These are phyloP conservation scores for Mastacembelus armatus DNA, from an alignment of 2,797 vertebrate genomes.

Conservation along the genomic window DNA sequence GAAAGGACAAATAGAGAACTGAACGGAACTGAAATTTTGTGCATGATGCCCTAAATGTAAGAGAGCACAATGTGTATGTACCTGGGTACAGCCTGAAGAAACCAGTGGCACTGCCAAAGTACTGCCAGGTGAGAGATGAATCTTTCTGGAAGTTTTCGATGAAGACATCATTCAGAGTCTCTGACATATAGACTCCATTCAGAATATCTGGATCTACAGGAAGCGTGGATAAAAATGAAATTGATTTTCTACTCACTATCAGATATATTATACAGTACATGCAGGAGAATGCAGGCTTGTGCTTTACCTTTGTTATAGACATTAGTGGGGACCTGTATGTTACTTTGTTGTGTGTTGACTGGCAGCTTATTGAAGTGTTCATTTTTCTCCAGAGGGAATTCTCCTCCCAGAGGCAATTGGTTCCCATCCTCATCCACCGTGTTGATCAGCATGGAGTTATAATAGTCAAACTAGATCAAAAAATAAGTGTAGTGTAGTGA, in stretches of 20 bases:
- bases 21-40: background rate
- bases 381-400: constrained; percentile 91
- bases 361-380: constrained; percentile 92
- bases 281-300: background rate
- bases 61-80: constrained; percentile 54
- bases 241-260: background rate
- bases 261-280: background rate
- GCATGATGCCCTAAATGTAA: no score
- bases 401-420: constrained; percentile 88
- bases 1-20: constrained; percentile 5
- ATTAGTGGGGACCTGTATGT: constrained; percentile 95
- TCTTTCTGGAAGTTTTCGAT: constrained; percentile 94
- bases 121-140: constrained; percentile 96
- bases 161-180: constrained; percentile 93
- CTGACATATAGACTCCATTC: constrained; percentile 96
- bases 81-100: constrained; percentile 98
- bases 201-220: constrained; percentile 90
- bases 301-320: constrained; percentile 95
- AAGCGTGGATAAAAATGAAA: background rate
- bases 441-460: constrained; percentile 92
- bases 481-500: background rate
- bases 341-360: constrained; percentile 91
- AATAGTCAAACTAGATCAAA: constrained; percentile 89
- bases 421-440: constrained; percentile 87
- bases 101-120: constrained; percentile 94